These are phyloP conservation scores for Percopsis omiscomaycus DNA, from an alignment of 2,797 vertebrate genomes.

Conservation along the genomic window DNA sequence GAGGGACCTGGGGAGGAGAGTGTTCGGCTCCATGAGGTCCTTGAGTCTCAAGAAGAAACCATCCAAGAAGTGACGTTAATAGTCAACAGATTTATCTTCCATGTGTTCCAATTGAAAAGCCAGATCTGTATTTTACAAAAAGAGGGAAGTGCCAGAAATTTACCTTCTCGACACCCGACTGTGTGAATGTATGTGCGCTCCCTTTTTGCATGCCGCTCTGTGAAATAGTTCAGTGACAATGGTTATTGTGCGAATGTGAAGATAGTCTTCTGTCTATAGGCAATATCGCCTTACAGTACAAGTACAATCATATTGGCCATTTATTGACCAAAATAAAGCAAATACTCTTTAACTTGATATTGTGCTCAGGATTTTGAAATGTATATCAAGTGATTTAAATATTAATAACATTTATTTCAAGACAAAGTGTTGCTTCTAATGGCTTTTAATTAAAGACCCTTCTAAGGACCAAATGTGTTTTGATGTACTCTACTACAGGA, in stretches of 20 bases:
- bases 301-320: constrained; percentile 76
- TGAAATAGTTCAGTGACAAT: constrained; percentile 69
- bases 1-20: constrained; percentile 80
- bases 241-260: constrained; percentile 69
- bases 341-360: constrained; percentile 75
- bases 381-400: constrained; percentile 59
- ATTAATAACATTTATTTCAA: constrained; percentile 54
- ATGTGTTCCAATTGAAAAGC: constrained; percentile 34
- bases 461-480: constrained; percentile 14
- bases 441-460: constrained; percentile 62
- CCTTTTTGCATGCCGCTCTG: constrained; percentile 73
- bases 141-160: constrained; percentile 38
- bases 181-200: constrained; percentile 51
- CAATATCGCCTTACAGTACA: constrained; percentile 62
- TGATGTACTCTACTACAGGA: neutral
- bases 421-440: constrained; percentile 60
- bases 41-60: constrained; percentile 78
- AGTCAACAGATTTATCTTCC: constrained; percentile 24
- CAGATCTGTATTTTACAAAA: constrained; percentile 44
- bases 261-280: constrained; percentile 66
- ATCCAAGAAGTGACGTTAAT: constrained; percentile 71
- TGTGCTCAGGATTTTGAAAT: constrained; percentile 80
- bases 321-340: constrained; percentile 77
- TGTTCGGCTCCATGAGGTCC: constrained; percentile 83
- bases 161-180: neutral